Base-by-base conservation (phyloP, 1,140 invertebrate genomes). In the Parapsyche elsis region DNA sequence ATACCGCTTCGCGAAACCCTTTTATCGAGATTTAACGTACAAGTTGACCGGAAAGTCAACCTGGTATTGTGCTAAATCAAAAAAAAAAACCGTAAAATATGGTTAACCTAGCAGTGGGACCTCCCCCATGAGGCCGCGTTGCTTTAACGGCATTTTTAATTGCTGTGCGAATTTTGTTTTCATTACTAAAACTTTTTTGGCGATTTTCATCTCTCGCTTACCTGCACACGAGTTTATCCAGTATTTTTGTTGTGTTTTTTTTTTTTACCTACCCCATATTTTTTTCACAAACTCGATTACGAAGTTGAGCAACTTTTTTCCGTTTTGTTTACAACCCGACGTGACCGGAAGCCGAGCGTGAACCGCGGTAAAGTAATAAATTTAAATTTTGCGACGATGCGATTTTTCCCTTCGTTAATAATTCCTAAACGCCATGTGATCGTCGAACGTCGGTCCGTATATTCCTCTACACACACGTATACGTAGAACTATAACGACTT, bases 251-350 rank as follows among this genome's bases (percentile, higher is more conserved):
- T 38, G 30, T 38, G 1, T 38, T 38, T 4, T 38, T 4, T 38
- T 38, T 38, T 38, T 38, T 61, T 61, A 19, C 57, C 57, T 21
- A 21, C 57, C 57, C n/a, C n/a, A 53, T 53, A 14, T 53, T 53
- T 53, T 53, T 67, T 67, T 67, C 21, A 67, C 64, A 67, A 73
- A 73, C 71, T 73, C 71, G 71, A 73, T 73, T 73, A 73, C 38
- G 71, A 24, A 73, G 44, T 46, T 46, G 71, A 10, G 16, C 24
- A 73, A 49, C 38, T 49, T 73, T 73, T 73, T 49, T 19, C 24
- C 38, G 21, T 73, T n/a, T 45, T 46, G 16, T 73, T 73, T n/a
- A 73, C n/a, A 24, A 9, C 30, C 24, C 4, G 12, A 23, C 21
- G 57, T 16, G 57, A 21, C 57, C n/a, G 57, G 21, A 61, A n/a